Conservation (phyloP, 2,888 invertebrate genomes). For the Andricus quercusramuli region DNA sequence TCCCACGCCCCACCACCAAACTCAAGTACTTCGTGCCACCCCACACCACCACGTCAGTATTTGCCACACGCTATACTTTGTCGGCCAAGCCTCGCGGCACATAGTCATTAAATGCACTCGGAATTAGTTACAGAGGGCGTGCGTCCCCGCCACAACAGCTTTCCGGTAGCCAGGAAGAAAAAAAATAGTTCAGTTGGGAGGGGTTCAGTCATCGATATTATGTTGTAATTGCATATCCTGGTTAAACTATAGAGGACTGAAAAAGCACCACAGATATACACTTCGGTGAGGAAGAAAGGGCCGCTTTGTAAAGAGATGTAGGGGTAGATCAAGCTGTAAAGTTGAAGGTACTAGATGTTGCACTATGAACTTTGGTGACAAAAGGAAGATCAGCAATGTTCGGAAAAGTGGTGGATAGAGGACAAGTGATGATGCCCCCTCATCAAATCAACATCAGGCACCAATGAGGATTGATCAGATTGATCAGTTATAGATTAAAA, state of each 20-base stretch:
- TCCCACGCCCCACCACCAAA: slow-evolving; percentile 43
- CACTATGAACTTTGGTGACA: not conserved
- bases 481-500: too few species aligned
- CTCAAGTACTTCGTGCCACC: slow-evolving; percentile 37
- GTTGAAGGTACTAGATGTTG: not conserved
- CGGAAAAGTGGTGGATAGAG: not conserved
- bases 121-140: slow-evolving; percentile 63
- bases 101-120: slow-evolving; percentile 65
- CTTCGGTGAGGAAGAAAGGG: not conserved
- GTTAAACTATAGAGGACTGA: not conserved
- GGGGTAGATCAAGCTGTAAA: too few species aligned
- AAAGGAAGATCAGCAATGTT: not conserved
- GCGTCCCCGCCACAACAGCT: slow-evolving; percentile 9
- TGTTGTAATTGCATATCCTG: slow-evolving; percentile 16
- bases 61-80: slow-evolving; percentile 42
- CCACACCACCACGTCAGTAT: slow-evolving; percentile 39
- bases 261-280: not conserved
- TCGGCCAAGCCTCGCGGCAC: slow-evolving; percentile 45
- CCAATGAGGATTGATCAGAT: too few species aligned
- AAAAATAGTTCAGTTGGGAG: not conserved
- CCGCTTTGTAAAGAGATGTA: not conserved
- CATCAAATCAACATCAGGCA: too few species aligned
- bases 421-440: too few species aligned
- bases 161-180: not conserved
- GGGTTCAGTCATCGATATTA: slow-evolving; percentile 19